These are phyloP conservation scores for Phoxinus phoxinus DNA, from an alignment of 2,113 vertebrate genomes.

Conservation along the genomic window DNA sequence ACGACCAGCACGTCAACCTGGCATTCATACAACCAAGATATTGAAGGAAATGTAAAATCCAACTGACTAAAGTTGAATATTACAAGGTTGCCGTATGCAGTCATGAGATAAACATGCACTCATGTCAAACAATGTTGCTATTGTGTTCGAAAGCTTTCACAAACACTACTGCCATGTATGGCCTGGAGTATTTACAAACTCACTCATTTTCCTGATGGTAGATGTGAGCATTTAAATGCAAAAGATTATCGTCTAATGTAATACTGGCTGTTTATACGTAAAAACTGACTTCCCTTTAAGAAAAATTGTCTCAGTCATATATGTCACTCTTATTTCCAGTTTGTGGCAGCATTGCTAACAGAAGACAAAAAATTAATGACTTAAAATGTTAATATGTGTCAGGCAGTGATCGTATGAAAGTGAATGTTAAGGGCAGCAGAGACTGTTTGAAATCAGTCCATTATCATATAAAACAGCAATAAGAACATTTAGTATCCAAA, in stretches of 20 bases:
- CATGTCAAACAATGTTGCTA: not conserved
- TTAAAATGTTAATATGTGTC: not conserved
- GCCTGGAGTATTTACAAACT: slow-evolving; percentile 13
- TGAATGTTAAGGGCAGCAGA: not conserved
- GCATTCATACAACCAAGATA: not conserved
- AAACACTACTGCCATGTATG: not conserved
- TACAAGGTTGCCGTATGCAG: not conserved
- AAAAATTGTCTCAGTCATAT: not conserved
- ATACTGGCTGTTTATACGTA: not conserved
- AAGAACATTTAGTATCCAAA: not conserved
- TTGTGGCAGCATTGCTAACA: slow-evolving; percentile 38
- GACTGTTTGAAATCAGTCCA: not conserved
- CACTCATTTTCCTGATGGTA: not conserved
- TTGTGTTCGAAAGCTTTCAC: not conserved
- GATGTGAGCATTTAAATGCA: not conserved
- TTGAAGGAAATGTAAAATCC: not conserved
- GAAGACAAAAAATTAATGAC: not conserved
- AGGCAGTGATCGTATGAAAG: not conserved
- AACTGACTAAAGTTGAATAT: not conserved
- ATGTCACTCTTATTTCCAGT: not conserved
- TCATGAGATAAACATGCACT: slow-evolving; percentile 21
- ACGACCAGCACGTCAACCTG: not conserved
- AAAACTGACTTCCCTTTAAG: not conserved
- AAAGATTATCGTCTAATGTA: not conserved
- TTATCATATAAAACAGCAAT: not conserved